Base-by-base conservation (phyloP, 2,797 vertebrate genomes). In the Eulemur albifrons region DNA sequence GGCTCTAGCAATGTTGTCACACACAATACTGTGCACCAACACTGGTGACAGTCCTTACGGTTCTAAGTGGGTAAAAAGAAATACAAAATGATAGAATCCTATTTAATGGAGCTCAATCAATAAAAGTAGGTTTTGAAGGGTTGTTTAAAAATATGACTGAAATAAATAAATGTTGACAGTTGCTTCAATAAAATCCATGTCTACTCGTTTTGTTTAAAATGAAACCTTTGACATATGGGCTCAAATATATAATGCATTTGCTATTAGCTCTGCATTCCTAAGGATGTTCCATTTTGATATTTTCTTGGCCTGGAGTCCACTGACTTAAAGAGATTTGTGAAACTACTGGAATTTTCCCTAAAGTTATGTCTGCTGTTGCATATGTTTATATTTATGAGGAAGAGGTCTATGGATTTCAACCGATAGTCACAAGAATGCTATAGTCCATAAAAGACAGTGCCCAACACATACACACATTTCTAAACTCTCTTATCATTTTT, bases 91-190 rank as follows among this genome's bases (percentile, higher is more conserved):
- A 4, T 14, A 82, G 40, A 85, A 61, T 73, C 21, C 4, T 50
- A 95, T 70, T 45, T 88, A 90, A 93, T 67, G 40, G 23, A 18
- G 6, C 0, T 48, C 76, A 79, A 61, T 96, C 76, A 88, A 67
- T 59, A 95, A 90, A 95, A 88, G 38, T 81, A 17, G 38, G 1
- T 65, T 93, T 92, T 90, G 38, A 95, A 93, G 9, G 2, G 4
- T 7, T 90, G 18, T 43, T 88, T 95, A 27, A 97, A 93, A 93
- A 67, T 73, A 69, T n/a, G 43, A 65, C 25, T 85, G 35, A 95
- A 96, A 93, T 43, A 75, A 87, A 82, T 90, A 93, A 92, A 84
- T 70, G 7, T 59, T 88, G 72, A 90, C 25, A 69, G 12, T 85
- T 90, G 3, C 20, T 76, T 93, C 70, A 75, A 72, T 92, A 92